Base-by-base conservation (phyloP, 23 tunicate species). In the Ascidia mentula region DNA sequence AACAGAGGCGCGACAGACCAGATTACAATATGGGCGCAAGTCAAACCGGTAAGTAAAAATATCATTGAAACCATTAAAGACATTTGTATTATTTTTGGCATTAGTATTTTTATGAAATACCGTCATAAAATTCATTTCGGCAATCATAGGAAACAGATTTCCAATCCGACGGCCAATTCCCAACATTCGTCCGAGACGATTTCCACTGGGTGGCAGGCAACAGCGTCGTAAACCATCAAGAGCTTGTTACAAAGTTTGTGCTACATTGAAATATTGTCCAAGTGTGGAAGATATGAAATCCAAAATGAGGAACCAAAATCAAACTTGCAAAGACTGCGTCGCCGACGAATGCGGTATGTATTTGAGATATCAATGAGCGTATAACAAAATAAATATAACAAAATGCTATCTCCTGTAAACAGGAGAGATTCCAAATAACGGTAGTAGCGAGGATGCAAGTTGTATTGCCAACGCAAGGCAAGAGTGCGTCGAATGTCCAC, bases 341-440 rank as follows among this genome's bases (percentile, higher is more conserved):
- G 24, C 34, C 13, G 86, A 82, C 22, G 46, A 82, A 33, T 82
- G 86, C 42, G 86, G 86, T 82, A 46, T 69, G 76, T 53, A 53
- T 53, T n/a, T n/a, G n/a, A n/a, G n/a, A n/a, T n/a, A n/a, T n/a
- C n/a, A n/a, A n/a, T n/a, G n/a, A n/a, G n/a, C n/a, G n/a, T n/a
- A n/a, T n/a, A n/a, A n/a, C n/a, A n/a, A n/a, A n/a, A n/a, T n/a
- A n/a, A n/a, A n/a, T n/a, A n/a, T n/a, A n/a, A n/a, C n/a, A n/a
- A n/a, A n/a, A n/a, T n/a, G n/a, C n/a, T n/a, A n/a, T n/a, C n/a
- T n/a, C n/a, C n/a, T n/a, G n/a, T n/a, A n/a, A n/a, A n/a, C n/a
- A n/a, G n/a, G n/a, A n/a, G n/a, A n/a, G n/a, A n/a, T n/a, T n/a
- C n/a, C n/a, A n/a, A n/a, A n/a, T n/a, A n/a, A n/a, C n/a, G n/a